Conservation (phyloP, 30 jellyfish, hydroid and myxozoan genomes). For the Cassiopea andromeda region DNA sequence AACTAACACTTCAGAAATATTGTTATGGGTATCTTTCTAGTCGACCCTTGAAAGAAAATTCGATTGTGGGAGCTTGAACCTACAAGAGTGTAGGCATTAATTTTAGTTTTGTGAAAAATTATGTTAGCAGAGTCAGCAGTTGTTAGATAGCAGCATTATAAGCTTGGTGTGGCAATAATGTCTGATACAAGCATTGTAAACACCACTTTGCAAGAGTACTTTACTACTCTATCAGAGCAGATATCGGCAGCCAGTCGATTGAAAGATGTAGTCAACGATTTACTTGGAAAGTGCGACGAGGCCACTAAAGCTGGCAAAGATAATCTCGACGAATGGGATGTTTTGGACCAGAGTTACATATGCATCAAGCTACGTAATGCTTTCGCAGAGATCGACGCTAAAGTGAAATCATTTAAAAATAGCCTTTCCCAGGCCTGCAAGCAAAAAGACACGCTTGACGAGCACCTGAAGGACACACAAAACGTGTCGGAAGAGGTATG, state of each 20-base stretch:
- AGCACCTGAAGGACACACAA: constrained; percentile 15
- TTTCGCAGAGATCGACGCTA: constrained; percentile 53
- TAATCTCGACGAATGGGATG: constrained; percentile 64
- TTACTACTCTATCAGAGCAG: constrained; percentile 39
- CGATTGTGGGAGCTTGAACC: not conserved
- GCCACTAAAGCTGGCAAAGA: constrained; percentile 41
- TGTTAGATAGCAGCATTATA: not conserved
- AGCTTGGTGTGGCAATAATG: constrained; percentile 13
- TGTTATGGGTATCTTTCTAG: not conserved
- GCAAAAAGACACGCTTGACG: constrained; percentile 40
- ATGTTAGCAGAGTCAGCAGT: not conserved
- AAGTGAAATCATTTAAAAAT: constrained; percentile 28
- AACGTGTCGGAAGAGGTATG: constrained; percentile 68
- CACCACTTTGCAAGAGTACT: constrained; percentile 53
- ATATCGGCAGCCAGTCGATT: constrained; percentile 54
- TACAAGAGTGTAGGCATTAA: not conserved
- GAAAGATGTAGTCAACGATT: constrained; percentile 57
- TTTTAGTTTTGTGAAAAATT: not conserved
- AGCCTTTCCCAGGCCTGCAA: constrained; percentile 38
- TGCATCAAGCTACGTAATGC: constrained; percentile 71
- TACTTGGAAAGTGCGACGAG: constrained; percentile 45
- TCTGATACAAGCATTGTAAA: constrained; percentile 55
- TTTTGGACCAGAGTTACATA: constrained; percentile 66
- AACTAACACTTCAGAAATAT: not conserved
- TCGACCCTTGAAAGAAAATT: not conserved